Conservation (phyloP, 64 coral and sea anemone species). For the Montipora sp. region DNA sequence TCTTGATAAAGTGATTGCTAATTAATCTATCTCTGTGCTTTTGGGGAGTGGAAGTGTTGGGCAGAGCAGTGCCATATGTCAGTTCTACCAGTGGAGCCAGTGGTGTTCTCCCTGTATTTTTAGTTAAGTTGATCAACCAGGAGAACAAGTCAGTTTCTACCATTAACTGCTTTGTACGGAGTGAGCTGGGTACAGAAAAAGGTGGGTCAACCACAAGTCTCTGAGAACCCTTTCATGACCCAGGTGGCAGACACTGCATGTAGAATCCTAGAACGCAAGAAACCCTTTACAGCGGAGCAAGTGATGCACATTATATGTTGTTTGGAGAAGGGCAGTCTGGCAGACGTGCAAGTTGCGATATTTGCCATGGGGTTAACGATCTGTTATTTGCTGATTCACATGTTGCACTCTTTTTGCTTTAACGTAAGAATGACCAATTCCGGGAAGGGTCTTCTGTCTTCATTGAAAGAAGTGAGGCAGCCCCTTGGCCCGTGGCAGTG, state of each 20-base stretch:
- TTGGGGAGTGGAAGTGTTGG: constrained; percentile 46
- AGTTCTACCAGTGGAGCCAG: constrained; percentile 38
- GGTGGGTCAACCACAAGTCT: constrained; percentile 8
- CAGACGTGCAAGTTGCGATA: constrained; percentile 57
- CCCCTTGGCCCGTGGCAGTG: neutral
- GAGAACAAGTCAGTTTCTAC: constrained; percentile 52
- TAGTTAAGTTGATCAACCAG: constrained; percentile 45
- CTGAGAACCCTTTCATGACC: constrained; percentile 42
- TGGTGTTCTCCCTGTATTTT: constrained; percentile 32
- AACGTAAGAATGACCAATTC: constrained; percentile 73
- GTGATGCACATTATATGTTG: neutral
- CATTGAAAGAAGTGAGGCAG: neutral
- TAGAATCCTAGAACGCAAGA: constrained; percentile 14
- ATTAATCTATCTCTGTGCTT: neutral
- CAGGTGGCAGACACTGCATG: constrained; percentile 27
- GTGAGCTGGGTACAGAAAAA: constrained; percentile 64
- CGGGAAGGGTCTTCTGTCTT: constrained; percentile 16
- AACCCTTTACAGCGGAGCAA: neutral
- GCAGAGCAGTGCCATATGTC: constrained; percentile 45
- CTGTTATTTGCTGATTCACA: constrained; percentile 13
- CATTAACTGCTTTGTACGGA: constrained; percentile 59
- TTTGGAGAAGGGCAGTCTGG: constrained; percentile 30
- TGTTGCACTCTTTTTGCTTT: constrained; percentile 14
- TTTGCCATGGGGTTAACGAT: constrained; percentile 71
- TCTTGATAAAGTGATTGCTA: no score